Evolutionary conservation across 2,113 vertebrate species (phyloP).

Genomic region (Bagarius yarrelli): DNA sequence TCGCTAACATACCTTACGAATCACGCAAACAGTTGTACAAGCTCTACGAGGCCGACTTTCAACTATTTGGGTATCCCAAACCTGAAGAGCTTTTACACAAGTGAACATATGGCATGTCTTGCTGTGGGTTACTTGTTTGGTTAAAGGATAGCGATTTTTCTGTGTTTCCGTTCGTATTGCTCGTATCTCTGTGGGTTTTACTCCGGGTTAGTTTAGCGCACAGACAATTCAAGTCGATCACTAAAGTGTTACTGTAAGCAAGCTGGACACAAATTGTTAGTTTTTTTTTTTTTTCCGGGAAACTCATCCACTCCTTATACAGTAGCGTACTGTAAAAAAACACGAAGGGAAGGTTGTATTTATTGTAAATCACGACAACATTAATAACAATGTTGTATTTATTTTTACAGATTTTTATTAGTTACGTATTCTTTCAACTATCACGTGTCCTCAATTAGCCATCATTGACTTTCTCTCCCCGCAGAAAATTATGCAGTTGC

Average conservation of each 20-base stretch:
- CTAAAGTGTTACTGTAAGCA: neutral
- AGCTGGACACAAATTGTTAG: neutral
- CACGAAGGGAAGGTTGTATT: neutral
- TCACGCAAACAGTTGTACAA: constrained; percentile 86
- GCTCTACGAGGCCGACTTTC: constrained; percentile 92
- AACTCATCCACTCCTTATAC: neutral
- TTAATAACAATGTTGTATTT: neutral
- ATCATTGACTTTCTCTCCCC: neutral
- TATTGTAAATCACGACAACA: neutral
- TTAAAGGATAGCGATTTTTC: neutral
- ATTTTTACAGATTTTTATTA: neutral
- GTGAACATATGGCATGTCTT: constrained; percentile 56
- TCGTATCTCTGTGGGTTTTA: neutral
- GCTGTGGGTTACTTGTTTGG: constrained; percentile 7
- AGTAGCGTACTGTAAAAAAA: neutral
- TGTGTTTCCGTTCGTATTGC: neutral
- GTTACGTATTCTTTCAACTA: neutral
- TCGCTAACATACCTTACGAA: constrained; percentile 80
- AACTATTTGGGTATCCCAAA: constrained; percentile 91
- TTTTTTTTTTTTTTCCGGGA: neutral
- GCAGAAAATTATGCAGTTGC: constrained; percentile 5
- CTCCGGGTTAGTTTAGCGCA: neutral
- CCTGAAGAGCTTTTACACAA: constrained; percentile 85
- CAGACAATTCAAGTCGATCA: neutral
- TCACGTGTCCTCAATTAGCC: neutral